Percentiles rank a stretch among this genome's conserved stretches.
These are phyloP conservation scores for Lepisosteus osseus DNA, from an alignment of 2,113 vertebrate genomes.

Conservation along the genomic window DNA sequence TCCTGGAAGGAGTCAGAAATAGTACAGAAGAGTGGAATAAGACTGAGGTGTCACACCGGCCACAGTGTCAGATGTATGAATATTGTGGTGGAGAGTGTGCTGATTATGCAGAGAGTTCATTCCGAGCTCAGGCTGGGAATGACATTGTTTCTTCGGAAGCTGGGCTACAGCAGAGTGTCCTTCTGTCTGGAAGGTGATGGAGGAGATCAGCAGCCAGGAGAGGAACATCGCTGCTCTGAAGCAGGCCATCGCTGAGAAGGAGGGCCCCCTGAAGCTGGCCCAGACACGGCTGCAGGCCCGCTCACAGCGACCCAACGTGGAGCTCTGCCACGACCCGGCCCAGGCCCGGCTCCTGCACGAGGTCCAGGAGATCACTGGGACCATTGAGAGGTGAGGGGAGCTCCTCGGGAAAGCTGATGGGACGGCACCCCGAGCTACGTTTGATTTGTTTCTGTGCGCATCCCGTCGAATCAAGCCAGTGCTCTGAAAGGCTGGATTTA, in stretches of 20 bases:
- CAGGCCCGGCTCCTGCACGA: conserved; percentile 73
- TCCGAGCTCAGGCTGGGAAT: too few species aligned
- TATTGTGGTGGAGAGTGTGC: too few species aligned
- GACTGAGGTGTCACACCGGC: too few species aligned
- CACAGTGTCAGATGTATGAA: too few species aligned
- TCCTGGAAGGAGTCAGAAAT: too few species aligned
- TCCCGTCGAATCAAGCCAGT: background rate
- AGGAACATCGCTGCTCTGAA: conserved; percentile 68
- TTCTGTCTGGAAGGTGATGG: conserved; percentile 64
- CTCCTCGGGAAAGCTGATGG: background rate
- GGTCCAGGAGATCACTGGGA: conserved; percentile 68
- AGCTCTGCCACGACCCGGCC: conserved; percentile 72
- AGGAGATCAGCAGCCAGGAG: conserved; percentile 73
- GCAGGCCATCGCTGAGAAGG: conserved; percentile 70
- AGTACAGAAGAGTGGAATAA: too few species aligned
- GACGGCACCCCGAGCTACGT: background rate
- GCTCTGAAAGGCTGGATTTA: background rate
- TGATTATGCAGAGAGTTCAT: too few species aligned
- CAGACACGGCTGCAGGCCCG: conserved; percentile 70
- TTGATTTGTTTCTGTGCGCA: background rate
- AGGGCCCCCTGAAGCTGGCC: conserved; percentile 69
- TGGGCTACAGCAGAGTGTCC: too few species aligned
- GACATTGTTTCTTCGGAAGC: too few species aligned
- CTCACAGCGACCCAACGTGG: conserved; percentile 68
- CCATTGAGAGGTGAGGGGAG: conserved; percentile 65